phyloP scores from a whole-genome alignment of 2,113 vertebrate genomes.

The Onychostruthus taczanowskii region DNA sequence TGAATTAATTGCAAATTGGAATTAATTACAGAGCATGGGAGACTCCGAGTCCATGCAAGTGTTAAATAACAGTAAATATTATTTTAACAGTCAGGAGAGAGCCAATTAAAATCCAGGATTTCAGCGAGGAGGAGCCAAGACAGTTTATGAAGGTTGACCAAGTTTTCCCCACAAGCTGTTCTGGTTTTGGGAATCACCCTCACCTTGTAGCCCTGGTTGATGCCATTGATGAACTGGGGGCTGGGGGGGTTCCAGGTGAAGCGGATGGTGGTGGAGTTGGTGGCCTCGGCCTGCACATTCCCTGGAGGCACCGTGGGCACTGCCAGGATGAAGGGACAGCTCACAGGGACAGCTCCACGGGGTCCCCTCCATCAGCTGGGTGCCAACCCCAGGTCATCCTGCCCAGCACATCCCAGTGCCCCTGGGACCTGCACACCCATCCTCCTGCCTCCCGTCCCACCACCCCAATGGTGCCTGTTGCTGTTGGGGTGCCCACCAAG shows the following conservation, averaged over 20 bases:
- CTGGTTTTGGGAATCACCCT: neutral
- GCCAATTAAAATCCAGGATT: neutral
- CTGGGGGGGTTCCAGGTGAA: conserved; percentile 95
- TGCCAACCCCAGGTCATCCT: accelerated
- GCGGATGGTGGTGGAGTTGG: conserved; percentile 92
- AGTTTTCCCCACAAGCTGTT: neutral
- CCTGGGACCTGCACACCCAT: no score
- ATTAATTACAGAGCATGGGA: conserved; percentile 69
- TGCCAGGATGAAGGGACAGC: conserved; percentile 39
- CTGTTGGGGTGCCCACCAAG: accelerated
- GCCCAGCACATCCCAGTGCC: neutral
- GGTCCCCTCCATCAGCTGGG: neutral
- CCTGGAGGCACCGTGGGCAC: conserved; percentile 95
- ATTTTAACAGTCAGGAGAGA: neutral
- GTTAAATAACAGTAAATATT: conserved; percentile 69
- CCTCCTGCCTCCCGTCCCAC: neutral
- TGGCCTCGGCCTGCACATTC: conserved; percentile 86
- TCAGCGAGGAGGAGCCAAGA: neutral
- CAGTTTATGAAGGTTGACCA: accelerated
- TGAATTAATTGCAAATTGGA: conserved; percentile 76
- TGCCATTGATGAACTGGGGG: conserved; percentile 97
- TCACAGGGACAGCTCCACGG: accelerated
- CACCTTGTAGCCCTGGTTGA: conserved; percentile 99
- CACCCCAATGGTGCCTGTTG: accelerated
- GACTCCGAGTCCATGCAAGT: conserved; percentile 48